Evolutionary conservation across 2,113 vertebrate genomes (phyloP), one percentile per base, ranked within the genome.

Genomic region (Martes martes): DNA sequence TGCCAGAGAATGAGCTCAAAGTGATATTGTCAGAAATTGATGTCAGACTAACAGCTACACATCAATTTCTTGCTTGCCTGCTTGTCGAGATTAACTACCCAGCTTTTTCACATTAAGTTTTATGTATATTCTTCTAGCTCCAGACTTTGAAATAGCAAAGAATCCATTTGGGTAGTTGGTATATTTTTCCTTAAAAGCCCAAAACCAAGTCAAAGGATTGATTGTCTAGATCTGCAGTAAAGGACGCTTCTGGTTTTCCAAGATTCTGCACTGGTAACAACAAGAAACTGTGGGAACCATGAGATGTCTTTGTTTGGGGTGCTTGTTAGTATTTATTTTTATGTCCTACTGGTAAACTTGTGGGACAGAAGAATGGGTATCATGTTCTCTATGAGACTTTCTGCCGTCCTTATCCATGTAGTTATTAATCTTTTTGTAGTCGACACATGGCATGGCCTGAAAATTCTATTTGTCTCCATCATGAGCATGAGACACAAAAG

Each of bases 1-100:
- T 96, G 90, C 92, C 94, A 92, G 93, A 90, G 74, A 87, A 94
- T 89, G 90, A 95, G 50, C 87, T 96, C 67, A 63, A 93, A 97
- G 79, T 83, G 67, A 74, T 91, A 73, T 71, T 63, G 39, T 97
- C 61, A 92, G 74, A 96, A 96, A 81, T 89, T 79, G 33, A 93
- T 96, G 42, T 82, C 71, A 83, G 26, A 57, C 45, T 89, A 79
- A 93, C 91, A 73, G 42, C 79, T 97, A n/a, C 39, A 76, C 42
- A n/a, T 92, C 55, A 73, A 9, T 92, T 85, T 87, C 63, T 89
- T 93, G 50, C 57, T 82, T 94, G 42, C n/a, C 74, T 79, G 13
- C 28, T 50, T 80, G 47, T 91, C 74, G 93, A 50, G 86, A 79
- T 94, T 74, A 92, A 76, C 24, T 39, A 57, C 11, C 63, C 33